A percentile compares a stretch with the other conserved stretches of the same genome.
Evolutionary conservation across 2,888 invertebrate species (phyloP).

Genomic region (Limnephilus marmoratus): DNA sequence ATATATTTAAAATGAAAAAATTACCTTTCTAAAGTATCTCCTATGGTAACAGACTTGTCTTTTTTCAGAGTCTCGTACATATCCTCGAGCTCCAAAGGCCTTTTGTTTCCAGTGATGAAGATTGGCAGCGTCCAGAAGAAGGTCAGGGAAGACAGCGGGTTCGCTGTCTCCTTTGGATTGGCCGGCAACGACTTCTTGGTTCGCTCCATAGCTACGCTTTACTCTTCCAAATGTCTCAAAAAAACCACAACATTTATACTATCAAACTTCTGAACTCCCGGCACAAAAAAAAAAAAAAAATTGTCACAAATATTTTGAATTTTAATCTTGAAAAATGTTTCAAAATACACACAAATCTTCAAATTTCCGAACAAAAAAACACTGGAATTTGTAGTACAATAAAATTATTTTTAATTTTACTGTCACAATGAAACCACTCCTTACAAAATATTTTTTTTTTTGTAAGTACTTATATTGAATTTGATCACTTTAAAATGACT

Average conservation of each 20-base stretch:
- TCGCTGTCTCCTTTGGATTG: conserved; percentile 79
- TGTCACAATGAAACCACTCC: too few relatives aligned
- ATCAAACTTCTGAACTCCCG: not conserved
- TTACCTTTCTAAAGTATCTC: conserved; percentile 82
- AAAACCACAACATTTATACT: not conserved
- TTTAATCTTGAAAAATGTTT: not conserved
- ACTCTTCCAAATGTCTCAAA: conserved; percentile 2
- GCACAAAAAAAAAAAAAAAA: not conserved
- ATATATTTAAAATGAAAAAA: conserved; percentile 66
- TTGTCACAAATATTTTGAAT: not conserved
- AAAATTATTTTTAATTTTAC: too few relatives aligned
- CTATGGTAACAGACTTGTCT: conserved; percentile 83
- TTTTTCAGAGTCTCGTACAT: conserved; percentile 82
- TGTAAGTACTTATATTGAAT: not conserved
- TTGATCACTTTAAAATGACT: not conserved
- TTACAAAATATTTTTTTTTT: too few relatives aligned
- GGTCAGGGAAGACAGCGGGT: conserved; percentile 79
- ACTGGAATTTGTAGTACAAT: too few relatives aligned
- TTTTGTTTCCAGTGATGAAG: conserved; percentile 85
- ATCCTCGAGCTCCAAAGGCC: conserved; percentile 85
- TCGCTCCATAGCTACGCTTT: conserved; percentile 43
- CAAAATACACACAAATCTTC: not conserved
- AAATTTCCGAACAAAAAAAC: too few relatives aligned
- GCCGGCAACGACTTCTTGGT: conserved; percentile 69
- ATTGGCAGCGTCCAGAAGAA: conserved; percentile 87